Evolutionary conservation across 2,797 vertebrate species (phyloP).

Genomic region (Pteronotus mesoamericanus): DNA sequence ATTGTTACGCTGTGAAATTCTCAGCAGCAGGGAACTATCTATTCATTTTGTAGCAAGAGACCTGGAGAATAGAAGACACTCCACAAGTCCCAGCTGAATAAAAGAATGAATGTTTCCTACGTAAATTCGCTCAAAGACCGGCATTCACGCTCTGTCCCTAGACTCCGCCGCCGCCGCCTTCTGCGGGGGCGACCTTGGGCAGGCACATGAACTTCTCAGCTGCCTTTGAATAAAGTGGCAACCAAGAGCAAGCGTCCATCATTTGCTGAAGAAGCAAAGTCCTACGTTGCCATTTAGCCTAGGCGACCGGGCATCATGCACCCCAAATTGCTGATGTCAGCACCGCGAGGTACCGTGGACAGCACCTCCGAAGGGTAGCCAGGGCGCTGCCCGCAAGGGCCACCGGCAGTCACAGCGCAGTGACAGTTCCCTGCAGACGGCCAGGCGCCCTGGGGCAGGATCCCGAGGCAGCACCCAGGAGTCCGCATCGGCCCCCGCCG

Average conservation of each 20-base stretch:
- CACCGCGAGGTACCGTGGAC: neutral
- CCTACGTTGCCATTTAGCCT: neutral
- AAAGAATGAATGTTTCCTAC: neutral
- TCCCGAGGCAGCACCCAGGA: neutral
- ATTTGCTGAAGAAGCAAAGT: neutral
- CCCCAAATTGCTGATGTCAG: neutral
- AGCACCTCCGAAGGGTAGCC: neutral
- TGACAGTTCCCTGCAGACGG: neutral
- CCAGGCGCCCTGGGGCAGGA: neutral
- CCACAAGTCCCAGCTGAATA: neutral
- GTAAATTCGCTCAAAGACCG: neutral
- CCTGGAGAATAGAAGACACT: neutral
- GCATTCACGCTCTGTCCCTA: neutral
- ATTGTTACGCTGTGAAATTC: no score
- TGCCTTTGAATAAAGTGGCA: neutral
- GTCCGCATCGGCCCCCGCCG: neutral
- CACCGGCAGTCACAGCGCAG: no score
- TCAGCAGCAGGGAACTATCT: neutral
- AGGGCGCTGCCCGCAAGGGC: neutral
- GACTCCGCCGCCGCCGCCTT: neutral
- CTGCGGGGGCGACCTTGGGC: no score
- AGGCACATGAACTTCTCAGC: neutral
- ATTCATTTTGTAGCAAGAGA: neutral
- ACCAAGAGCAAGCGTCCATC: neutral
- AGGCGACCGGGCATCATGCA: neutral